These are phyloP conservation scores for Fregata magnificens DNA, from an alignment of 2,113 vertebrate species.

Conservation along the genomic window DNA sequence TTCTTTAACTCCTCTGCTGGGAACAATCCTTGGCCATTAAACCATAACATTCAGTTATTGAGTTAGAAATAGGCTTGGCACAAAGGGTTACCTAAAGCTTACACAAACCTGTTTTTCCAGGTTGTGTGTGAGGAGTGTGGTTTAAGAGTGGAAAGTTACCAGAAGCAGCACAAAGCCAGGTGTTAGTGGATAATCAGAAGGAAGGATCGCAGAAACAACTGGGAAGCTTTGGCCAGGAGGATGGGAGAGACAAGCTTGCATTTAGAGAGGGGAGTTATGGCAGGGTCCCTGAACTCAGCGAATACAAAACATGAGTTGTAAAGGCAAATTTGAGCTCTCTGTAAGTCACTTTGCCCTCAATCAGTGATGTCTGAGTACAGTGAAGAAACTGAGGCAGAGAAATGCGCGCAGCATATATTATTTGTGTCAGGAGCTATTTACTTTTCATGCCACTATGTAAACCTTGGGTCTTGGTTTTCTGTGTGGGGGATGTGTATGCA, in stretches of 20 bases:
- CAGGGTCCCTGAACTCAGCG: neutral
- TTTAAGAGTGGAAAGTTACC: conserved; percentile 57
- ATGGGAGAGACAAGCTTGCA: neutral
- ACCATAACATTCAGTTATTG: neutral
- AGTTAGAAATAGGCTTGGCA: conserved; percentile 2
- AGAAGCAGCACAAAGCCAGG: neutral
- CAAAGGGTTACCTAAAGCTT: conserved; percentile 21
- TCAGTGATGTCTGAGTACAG: neutral
- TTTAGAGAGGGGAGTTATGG: neutral
- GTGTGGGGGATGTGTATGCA: neutral
- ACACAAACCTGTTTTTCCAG: conserved; percentile 58
- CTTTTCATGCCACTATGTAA: neutral
- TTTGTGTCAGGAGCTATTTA: neutral
- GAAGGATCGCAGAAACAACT: neutral
- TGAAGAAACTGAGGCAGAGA: neutral
- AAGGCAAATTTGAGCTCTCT: neutral
- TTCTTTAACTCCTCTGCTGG: neutral
- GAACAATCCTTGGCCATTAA: neutral
- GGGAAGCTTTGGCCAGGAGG: neutral
- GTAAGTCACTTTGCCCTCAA: neutral
- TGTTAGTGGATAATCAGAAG: neutral
- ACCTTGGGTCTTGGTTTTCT: neutral
- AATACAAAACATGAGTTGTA: neutral
- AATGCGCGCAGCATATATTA: neutral
- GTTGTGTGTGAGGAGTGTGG: neutral